A percentile compares a stretch with the other conserved stretches of the same genome.
Evolutionary conservation across 1,140 invertebrate species (phyloP).

Genomic region (Scaptodrosophila lebanonensis): DNA sequence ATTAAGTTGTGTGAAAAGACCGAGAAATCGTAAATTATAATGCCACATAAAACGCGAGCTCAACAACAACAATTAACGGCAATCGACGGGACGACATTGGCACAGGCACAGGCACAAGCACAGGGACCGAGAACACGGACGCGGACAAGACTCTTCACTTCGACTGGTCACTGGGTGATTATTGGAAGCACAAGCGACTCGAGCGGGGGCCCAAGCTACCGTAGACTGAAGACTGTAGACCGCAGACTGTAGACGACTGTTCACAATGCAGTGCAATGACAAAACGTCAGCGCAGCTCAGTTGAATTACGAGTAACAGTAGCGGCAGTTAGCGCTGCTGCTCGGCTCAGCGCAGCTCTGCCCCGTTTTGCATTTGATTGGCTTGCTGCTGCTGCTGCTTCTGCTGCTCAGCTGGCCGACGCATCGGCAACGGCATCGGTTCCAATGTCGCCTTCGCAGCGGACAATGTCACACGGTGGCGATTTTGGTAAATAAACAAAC

Average conservation of each 20-base stretch:
- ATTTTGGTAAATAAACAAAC: conserved; percentile 58
- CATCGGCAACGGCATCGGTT: conserved; percentile 22
- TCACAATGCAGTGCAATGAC: conserved; percentile 3
- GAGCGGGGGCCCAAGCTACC: conserved; percentile 5
- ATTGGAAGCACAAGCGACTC: conserved; percentile 13
- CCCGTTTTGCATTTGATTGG: conserved; percentile 53
- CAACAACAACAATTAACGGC: not conserved
- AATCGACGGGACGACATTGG: conserved; percentile 6
- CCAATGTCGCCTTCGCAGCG: conserved; percentile 61
- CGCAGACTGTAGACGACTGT: conserved; percentile 14
- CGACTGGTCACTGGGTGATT: conserved; percentile 51
- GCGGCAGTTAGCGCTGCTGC: not conserved
- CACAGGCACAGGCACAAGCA: too few species aligned
- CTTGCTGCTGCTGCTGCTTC: conserved; percentile 24
- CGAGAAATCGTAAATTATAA: conserved; percentile 45
- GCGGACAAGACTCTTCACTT: conserved; percentile 19
- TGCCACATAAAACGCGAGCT: conserved; percentile 48
- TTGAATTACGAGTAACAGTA: too few species aligned
- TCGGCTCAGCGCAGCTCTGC: conserved; percentile 6
- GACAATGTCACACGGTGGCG: conserved; percentile 62
- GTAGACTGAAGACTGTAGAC: conserved; percentile 18
- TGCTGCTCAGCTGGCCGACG: not conserved
- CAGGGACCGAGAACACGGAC: too few species aligned
- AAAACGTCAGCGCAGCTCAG: conserved; percentile 6
- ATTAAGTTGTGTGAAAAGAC: conserved; percentile 41